Evolutionary conservation across 2,888 invertebrate genomes (phyloP).

Genomic region (Caenorhabditis japonica): DNA sequence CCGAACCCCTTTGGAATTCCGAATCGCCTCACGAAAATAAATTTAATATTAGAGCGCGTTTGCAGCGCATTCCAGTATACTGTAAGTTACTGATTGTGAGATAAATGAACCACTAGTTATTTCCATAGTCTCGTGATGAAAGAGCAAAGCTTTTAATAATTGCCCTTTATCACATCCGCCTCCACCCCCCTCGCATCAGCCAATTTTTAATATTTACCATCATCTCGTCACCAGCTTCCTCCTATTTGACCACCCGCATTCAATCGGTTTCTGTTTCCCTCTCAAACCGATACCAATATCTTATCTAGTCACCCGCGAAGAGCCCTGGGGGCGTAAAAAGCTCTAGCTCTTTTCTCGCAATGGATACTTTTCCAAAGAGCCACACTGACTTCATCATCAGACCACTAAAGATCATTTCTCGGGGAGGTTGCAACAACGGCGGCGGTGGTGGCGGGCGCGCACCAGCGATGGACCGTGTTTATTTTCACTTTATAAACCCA

Average conservation of each 20-base stretch:
- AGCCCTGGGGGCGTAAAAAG: slow-evolving; percentile 20
- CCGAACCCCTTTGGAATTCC: too few species aligned
- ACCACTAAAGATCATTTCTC: slow-evolving; percentile 45
- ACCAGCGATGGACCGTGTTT: slow-evolving; percentile 40
- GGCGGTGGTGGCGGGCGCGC: slow-evolving; percentile 17
- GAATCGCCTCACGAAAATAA: too few species aligned
- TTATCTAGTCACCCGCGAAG: background rate
- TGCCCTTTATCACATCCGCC: too few species aligned
- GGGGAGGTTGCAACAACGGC: background rate
- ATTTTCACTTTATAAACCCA: slow-evolving; percentile 50
- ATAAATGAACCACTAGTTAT: too few species aligned
- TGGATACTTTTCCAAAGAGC: slow-evolving; percentile 11
- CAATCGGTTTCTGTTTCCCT: slow-evolving; percentile 20
- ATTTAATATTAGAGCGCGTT: too few species aligned
- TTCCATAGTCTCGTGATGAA: too few species aligned
- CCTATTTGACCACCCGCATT: slow-evolving; percentile 19
- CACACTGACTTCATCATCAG: slow-evolving; percentile 42
- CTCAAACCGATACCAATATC: slow-evolving; percentile 40
- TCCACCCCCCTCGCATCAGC: too few species aligned
- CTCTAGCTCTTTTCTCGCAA: slow-evolving; percentile 7
- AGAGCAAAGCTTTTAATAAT: too few species aligned
- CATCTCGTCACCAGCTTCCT: background rate
- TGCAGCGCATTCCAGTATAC: too few species aligned
- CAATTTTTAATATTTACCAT: slow-evolving; percentile 23
- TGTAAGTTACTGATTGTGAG: too few species aligned